A percentile compares a stretch with the other conserved stretches of the same genome.
phyloP scores from a whole-genome alignment of 1,140 invertebrate species.

The Hylaeus anthracinus region DNA sequence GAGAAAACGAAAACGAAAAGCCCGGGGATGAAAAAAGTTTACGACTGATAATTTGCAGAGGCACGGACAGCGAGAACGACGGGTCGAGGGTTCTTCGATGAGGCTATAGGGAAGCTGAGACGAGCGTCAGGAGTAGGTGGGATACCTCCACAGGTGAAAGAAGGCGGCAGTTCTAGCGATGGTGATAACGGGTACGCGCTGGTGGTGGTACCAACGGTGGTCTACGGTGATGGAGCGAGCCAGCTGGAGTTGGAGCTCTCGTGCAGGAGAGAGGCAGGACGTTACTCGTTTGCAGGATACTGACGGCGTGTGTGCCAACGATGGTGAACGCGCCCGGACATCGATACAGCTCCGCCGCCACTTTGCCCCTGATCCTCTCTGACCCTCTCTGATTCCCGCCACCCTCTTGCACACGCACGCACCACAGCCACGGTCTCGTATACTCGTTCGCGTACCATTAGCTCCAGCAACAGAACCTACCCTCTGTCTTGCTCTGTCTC shows the following conservation, averaged over 20 bases:
- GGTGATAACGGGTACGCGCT: background rate
- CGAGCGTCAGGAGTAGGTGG: background rate
- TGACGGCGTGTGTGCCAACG: constrained; percentile 58
- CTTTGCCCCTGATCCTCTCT: constrained; percentile 61
- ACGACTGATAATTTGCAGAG: constrained; percentile 49
- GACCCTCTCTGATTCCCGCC: constrained; percentile 48
- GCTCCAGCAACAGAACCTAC: constrained; percentile 36
- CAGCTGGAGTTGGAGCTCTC: too few relatives aligned
- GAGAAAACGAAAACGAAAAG: too few relatives aligned
- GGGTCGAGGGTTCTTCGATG: background rate
- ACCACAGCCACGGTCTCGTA: constrained; percentile 7
- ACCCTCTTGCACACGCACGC: constrained; percentile 49
- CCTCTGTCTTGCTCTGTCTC: constrained; percentile 23
- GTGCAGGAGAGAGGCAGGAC: constrained; percentile 31
- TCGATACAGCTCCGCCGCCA: constrained; percentile 66
- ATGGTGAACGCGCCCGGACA: constrained; percentile 66
- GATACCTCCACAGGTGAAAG: background rate
- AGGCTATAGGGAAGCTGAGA: background rate
- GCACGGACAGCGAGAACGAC: background rate
- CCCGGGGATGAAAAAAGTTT: background rate
- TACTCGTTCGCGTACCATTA: constrained; percentile 45
- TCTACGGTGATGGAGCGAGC: too few relatives aligned
- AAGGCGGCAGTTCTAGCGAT: constrained; percentile 17
- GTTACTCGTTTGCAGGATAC: constrained; percentile 65
- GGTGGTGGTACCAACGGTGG: background rate